A percentile compares a stretch with the other conserved stretches of the same genome.
These are phyloP conservation scores for Lamellibrachia satsuma DNA, from an alignment of 2,888 invertebrate genomes.

Conservation along the genomic window DNA sequence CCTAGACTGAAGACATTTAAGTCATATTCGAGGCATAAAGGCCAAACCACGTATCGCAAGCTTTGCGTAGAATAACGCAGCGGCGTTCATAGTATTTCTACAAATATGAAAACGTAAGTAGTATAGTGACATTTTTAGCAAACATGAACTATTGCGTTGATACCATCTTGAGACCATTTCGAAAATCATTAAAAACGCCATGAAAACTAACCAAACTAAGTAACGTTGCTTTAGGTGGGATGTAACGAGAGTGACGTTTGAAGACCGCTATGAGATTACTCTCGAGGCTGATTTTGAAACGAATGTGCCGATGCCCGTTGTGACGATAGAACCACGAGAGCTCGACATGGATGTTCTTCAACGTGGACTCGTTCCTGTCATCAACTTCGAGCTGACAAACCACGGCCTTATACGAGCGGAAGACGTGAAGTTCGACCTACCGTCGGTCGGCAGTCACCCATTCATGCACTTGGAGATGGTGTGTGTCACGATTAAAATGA, in stretches of 20 bases:
- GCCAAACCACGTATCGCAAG: too few species aligned
- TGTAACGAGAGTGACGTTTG: constrained; percentile 44
- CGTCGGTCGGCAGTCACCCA: constrained; percentile 40
- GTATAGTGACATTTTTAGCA: too few species aligned
- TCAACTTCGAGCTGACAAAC: constrained; percentile 42
- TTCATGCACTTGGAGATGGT: constrained; percentile 43
- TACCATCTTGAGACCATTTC: too few species aligned
- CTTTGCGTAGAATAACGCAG: too few species aligned
- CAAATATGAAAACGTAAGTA: too few species aligned
- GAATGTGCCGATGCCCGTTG: constrained; percentile 50
- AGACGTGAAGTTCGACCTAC: constrained; percentile 42
- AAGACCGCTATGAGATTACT: constrained; percentile 47
- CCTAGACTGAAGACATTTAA: too few species aligned
- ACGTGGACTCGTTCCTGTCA: constrained; percentile 27
- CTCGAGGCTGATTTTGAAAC: constrained; percentile 50
- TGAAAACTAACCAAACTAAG: too few species aligned
- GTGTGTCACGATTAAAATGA: not conserved
- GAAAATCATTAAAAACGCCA: too few species aligned
- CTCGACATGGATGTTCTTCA: constrained; percentile 36
- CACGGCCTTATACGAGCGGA: constrained; percentile 50
- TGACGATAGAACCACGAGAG: constrained; percentile 26
- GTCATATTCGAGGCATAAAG: too few species aligned
- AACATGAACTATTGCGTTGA: too few species aligned
- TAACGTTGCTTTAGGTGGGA: constrained; percentile 39
- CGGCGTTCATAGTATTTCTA: too few species aligned